phyloP scores from a whole-genome alignment of 2,888 invertebrate species.

The Sturmia bella region DNA sequence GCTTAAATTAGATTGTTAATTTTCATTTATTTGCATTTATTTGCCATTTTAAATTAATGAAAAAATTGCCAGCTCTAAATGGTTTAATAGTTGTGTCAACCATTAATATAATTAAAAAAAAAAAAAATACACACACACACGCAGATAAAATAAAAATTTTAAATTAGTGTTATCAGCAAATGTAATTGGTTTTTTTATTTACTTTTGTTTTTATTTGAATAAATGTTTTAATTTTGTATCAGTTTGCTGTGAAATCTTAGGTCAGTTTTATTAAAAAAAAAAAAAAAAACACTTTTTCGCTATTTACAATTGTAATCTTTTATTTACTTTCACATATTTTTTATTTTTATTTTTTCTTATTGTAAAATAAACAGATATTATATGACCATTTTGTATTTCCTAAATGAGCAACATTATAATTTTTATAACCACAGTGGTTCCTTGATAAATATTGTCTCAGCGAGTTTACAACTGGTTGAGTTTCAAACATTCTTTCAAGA shows the following conservation, averaged over 20 bases:
- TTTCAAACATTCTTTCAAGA: too few relatives aligned
- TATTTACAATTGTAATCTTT: constrained; percentile 33
- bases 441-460: too few relatives aligned
- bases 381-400: neutral
- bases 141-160: neutral
- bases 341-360: neutral
- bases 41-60: constrained; percentile 10
- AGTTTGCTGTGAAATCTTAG: constrained; percentile 43
- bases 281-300: constrained; percentile 4
- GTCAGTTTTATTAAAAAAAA: constrained; percentile 62
- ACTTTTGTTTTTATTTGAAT: neutral
- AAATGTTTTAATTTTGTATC: constrained; percentile 12
- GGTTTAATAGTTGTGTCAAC: neutral
- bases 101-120: neutral
- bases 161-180: constrained; percentile 7
- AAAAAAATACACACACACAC: neutral
- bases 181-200: too few relatives aligned
- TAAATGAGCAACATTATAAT: constrained; percentile 17
- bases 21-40: constrained; percentile 2
- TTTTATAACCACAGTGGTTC: too few relatives aligned
- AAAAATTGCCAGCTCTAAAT: neutral
- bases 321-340: constrained; percentile 23
- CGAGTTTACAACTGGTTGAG: too few relatives aligned
- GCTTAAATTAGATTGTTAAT: constrained; percentile 22
- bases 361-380: constrained; percentile 14